Evolutionary conservation across 1,140 invertebrate genomes (phyloP).

Genomic region (Drosophila sucinea): DNA sequence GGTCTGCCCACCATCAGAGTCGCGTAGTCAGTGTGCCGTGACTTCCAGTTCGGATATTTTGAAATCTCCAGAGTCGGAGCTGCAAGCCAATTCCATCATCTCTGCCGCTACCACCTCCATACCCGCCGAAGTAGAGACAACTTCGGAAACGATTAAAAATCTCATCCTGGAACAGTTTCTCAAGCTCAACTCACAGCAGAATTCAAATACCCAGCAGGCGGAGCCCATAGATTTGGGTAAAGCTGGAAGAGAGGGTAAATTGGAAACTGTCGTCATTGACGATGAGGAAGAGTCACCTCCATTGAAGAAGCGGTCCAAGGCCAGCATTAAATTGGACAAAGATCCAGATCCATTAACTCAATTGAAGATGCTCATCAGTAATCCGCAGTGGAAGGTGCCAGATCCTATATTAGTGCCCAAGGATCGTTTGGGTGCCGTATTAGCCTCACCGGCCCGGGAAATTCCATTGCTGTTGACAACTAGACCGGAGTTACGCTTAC

Average conservation of each 20-base stretch:
- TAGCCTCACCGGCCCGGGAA: constrained; percentile 89
- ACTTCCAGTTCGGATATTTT: constrained; percentile 75
- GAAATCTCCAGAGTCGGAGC: constrained; percentile 54
- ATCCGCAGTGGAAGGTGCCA: constrained; percentile 88
- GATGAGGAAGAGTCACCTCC: constrained; percentile 84
- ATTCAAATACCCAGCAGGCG: constrained; percentile 83
- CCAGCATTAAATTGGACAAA: constrained; percentile 79
- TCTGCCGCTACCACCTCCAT: constrained; percentile 61
- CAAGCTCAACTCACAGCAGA: constrained; percentile 61
- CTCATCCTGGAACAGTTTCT: constrained; percentile 80
- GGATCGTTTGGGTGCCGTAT: constrained; percentile 87
- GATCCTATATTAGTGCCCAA: constrained; percentile 92
- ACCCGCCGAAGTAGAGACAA: constrained; percentile 71
- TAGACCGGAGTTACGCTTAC: constrained; percentile 88
- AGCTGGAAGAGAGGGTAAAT: constrained; percentile 83
- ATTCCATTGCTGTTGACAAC: constrained; percentile 89
- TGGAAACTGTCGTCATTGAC: constrained; percentile 75
- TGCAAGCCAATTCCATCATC: constrained; percentile 44
- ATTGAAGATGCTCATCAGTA: constrained; percentile 88
- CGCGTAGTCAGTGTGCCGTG: constrained; percentile 77
- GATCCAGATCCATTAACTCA: constrained; percentile 88
- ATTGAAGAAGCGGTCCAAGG: constrained; percentile 84
- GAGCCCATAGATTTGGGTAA: constrained; percentile 87
- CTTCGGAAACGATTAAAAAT: constrained; percentile 79
- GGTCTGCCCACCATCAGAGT: constrained; percentile 77